Conservation (phyloP, 2,888 invertebrate species). For the Melanchra persicariae region DNA sequence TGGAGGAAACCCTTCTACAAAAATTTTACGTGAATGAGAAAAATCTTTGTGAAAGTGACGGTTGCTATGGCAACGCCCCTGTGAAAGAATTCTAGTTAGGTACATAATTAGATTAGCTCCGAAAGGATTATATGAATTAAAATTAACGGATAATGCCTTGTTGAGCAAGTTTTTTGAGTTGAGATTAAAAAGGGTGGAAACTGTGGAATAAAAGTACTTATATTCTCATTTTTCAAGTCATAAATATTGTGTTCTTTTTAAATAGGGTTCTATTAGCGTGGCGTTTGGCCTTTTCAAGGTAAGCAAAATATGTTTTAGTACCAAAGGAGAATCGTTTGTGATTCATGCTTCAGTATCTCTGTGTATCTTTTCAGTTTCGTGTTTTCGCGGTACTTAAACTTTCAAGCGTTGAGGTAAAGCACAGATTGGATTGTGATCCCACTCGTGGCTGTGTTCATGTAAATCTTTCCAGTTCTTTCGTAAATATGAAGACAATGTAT, state of each 20-base stretch:
- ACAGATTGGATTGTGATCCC: conserved; percentile 10
- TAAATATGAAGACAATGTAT: conserved; percentile 29
- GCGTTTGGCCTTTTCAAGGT: conserved; percentile 16
- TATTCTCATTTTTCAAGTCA: conserved; percentile 35
- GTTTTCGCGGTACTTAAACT: not conserved
- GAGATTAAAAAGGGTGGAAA: conserved; percentile 56
- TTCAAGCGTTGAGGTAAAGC: not conserved
- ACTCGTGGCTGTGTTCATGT: conserved; percentile 3
- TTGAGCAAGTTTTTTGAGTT: conserved; percentile 55
- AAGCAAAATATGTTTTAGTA: conserved; percentile 16
- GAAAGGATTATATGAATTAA: conserved; percentile 68
- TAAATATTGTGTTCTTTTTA: conserved; percentile 36
- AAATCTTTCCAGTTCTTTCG: conserved; percentile 17
- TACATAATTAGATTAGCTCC: conserved; percentile 70
- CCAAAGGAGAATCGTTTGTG: not conserved
- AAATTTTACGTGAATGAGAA: conserved; percentile 69
- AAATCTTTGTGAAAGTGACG: conserved; percentile 63
- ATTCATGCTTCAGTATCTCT: not conserved
- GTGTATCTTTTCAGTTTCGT: not conserved
- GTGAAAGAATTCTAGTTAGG: conserved; percentile 63
- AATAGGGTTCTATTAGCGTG: conserved; percentile 26
- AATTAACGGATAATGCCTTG: conserved; percentile 66
- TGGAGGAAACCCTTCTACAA: conserved; percentile 73
- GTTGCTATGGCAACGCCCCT: conserved; percentile 79
- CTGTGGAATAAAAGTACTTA: conserved; percentile 35